Evolutionary conservation across 1,140 invertebrate species (phyloP).

Genomic region (Solenopsis fugax): DNA sequence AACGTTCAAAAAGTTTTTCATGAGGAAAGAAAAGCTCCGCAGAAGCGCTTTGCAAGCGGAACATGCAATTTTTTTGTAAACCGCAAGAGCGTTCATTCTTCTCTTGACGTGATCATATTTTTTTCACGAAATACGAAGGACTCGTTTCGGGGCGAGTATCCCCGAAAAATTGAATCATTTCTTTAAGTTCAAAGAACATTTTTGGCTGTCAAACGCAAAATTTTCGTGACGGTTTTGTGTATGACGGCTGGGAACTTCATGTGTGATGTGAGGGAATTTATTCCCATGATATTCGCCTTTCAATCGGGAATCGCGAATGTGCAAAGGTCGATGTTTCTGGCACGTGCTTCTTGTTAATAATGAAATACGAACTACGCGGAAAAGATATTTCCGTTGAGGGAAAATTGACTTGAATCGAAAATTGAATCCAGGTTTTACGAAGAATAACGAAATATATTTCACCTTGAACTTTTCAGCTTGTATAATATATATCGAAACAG

Average conservation of each 20-base stretch:
- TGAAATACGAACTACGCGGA: background rate
- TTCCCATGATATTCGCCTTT: background rate
- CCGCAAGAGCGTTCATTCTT: background rate
- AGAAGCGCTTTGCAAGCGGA: background rate
- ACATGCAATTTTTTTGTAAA: constrained; percentile 22
- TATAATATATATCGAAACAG: background rate
- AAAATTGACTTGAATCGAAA: constrained; percentile 25
- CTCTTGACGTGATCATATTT: background rate
- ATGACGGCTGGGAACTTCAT: background rate
- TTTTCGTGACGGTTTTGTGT: constrained; percentile 6
- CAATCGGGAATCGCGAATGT: constrained; percentile 17
- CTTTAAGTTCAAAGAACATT: background rate
- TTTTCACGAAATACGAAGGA: background rate
- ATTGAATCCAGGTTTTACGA: background rate
- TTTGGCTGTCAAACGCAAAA: background rate
- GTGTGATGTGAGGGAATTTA: background rate
- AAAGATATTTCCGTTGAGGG: background rate
- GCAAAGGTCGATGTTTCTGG: constrained; percentile 5
- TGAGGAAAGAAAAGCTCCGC: constrained; percentile 12
- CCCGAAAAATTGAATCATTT: constrained; percentile 46
- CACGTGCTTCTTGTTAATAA: constrained; percentile 21
- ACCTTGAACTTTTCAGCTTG: background rate
- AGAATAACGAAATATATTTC: background rate
- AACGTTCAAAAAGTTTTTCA: constrained; percentile 36
- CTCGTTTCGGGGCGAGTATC: background rate